Evolutionary conservation across 1,140 invertebrate genomes (phyloP).

Genomic region (Listronotus oregonensis): DNA sequence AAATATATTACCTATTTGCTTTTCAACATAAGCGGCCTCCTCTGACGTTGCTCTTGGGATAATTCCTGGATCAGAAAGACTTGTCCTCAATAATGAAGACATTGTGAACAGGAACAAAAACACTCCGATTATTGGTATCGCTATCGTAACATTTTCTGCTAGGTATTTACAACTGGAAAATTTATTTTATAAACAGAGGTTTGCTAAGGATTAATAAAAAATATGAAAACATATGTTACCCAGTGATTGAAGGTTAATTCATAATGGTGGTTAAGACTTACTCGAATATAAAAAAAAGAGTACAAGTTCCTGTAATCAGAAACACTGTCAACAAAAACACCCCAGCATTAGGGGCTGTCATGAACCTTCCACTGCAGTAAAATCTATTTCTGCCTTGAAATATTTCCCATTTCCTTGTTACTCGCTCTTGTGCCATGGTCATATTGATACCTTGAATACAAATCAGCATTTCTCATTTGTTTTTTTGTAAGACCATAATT

Average conservation of each 20-base stretch:
- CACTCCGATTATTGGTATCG: constrained; percentile 85
- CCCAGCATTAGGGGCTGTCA: constrained; percentile 94
- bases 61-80: constrained; percentile 93
- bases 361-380: constrained; percentile 93
- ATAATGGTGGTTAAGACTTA: constrained; percentile 63
- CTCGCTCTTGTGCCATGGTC: constrained; percentile 50
- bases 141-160: constrained; percentile 76
- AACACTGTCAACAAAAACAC: constrained; percentile 94
- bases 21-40: constrained; percentile 92
- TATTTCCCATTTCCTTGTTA: constrained; percentile 88
- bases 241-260: too few species aligned
- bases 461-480: neutral
- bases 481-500: neutral
- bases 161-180: constrained; percentile 85
- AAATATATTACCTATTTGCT: constrained; percentile 69
- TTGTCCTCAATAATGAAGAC: constrained; percentile 86
- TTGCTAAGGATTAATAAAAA: too few species aligned
- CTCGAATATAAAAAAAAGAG: constrained; percentile 96
- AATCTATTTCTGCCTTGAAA: constrained; percentile 96
- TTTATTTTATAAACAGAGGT: too few species aligned
- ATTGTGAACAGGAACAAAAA: constrained; percentile 90
- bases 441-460: constrained; percentile 17
- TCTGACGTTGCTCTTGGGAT: constrained; percentile 88
- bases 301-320: constrained; percentile 90
- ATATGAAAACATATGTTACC: too few species aligned